Conservation (phyloP, 2,113 vertebrate genomes). For the Paralichthys olivaceus region DNA sequence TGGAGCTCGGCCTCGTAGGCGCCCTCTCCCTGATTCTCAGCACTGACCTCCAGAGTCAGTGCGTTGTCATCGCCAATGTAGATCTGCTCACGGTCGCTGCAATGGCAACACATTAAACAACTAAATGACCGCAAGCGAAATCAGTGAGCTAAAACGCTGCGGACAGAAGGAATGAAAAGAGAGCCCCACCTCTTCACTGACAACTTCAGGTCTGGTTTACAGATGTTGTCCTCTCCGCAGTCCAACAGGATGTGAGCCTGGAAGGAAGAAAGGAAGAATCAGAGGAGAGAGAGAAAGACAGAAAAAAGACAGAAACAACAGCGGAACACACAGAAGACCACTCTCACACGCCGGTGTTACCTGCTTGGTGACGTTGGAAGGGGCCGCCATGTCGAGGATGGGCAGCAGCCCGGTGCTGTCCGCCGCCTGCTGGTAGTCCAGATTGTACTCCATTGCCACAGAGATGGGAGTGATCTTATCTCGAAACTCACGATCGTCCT, state of each 20-base stretch:
- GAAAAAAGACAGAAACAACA: background rate
- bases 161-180: background rate
- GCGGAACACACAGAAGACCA: background rate
- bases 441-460: constrained; percentile 91
- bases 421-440: constrained; percentile 88
- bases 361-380: constrained; percentile 93
- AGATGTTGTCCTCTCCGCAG: constrained; percentile 96
- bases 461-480: constrained; percentile 98
- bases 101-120: background rate
- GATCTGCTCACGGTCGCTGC: constrained; percentile 92
- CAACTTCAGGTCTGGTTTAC: constrained; percentile 91
- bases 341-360: constrained; percentile 66
- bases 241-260: constrained; percentile 96
- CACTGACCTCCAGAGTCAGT: constrained; percentile 88
- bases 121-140: background rate
- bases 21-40: constrained; percentile 93
- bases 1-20: constrained; percentile 97
- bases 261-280: background rate
- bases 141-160: background rate
- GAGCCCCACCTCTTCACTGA: constrained; percentile 87
- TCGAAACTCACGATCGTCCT: constrained; percentile 95
- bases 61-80: constrained; percentile 95
- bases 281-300: too few relatives aligned
- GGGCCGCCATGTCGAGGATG: constrained; percentile 89
- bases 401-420: constrained; percentile 89